Percentiles rank a stretch among this genome's conserved stretches.
phyloP scores from a whole-genome alignment of 1,140 invertebrate genomes.

The Homalodisca vitripennis region DNA sequence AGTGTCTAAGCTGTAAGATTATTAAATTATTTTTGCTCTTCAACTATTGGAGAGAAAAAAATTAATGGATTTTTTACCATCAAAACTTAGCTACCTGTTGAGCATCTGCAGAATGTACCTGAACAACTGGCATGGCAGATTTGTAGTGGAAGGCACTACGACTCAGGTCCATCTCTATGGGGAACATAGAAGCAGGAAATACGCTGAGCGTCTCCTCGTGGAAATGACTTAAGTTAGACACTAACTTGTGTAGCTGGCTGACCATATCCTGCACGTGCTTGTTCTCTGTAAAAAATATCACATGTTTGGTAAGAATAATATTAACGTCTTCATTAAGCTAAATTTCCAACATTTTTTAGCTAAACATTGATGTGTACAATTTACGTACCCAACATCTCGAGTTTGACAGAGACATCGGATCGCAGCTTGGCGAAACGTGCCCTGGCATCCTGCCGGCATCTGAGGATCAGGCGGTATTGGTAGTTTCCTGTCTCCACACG shows the following conservation, averaged over 20 bases:
- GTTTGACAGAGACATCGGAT: constrained; percentile 94
- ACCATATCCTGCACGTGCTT: background rate
- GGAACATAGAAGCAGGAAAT: constrained; percentile 80
- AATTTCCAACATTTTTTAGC: too few species aligned
- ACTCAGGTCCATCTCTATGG: constrained; percentile 94
- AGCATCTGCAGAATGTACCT: background rate
- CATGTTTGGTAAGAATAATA: too few species aligned
- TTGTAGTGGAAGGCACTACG: constrained; percentile 89
- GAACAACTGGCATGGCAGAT: constrained; percentile 51
- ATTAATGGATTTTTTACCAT: too few species aligned
- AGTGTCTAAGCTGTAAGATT: background rate
- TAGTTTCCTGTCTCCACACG: constrained; percentile 98
- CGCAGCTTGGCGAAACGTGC: constrained; percentile 89
- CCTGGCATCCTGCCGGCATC: constrained; percentile 94
- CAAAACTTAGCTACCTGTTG: too few species aligned
- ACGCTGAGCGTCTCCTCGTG: constrained; percentile 58
- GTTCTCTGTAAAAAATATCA: too few species aligned
- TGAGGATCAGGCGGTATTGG: constrained; percentile 91
- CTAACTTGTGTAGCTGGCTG: constrained; percentile 76
- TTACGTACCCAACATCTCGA: constrained; percentile 96
- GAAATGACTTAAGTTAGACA: constrained; percentile 52
- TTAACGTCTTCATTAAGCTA: too few species aligned
- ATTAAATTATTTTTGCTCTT: too few species aligned
- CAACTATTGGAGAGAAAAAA: too few species aligned
- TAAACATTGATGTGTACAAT: too few species aligned